Percentiles rank a stretch among this genome's conserved stretches.
These are phyloP conservation scores for Dynastes grantii DNA, from an alignment of 2,888 invertebrate species.

Conservation along the genomic window DNA sequence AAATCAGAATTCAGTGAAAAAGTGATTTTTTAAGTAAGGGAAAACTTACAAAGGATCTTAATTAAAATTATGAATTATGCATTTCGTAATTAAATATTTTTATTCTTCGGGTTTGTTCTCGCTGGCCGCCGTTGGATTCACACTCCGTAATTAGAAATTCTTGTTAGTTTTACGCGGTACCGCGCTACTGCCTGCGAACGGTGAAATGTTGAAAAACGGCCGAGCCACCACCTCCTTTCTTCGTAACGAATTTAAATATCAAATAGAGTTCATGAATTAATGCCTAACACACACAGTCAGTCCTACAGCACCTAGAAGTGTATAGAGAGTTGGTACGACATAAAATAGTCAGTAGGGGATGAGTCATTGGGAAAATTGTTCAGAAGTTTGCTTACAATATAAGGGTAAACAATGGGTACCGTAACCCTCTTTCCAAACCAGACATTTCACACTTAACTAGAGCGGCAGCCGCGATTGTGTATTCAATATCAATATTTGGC, in stretches of 20 bases:
- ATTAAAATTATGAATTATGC: conserved; percentile 59
- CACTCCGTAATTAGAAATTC: conserved; percentile 49
- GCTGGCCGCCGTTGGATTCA: conserved; percentile 43
- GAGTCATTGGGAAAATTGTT: conserved; percentile 59
- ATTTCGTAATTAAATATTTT: conserved; percentile 57
- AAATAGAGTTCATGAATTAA: conserved; percentile 58
- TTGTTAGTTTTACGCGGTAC: conserved; percentile 46
- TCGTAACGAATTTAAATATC: conserved; percentile 56
- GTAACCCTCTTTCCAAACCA: conserved; percentile 47
- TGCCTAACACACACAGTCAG: conserved; percentile 57
- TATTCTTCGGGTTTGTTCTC: conserved; percentile 47
- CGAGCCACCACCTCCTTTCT: conserved; percentile 45
- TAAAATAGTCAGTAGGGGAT: conserved; percentile 52
- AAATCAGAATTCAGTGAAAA: conserved; percentile 39
- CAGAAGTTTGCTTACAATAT: conserved; percentile 58
- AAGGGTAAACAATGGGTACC: conserved; percentile 52
- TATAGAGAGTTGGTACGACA: not conserved
- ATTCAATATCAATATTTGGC: conserved; percentile 41
- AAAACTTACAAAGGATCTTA: conserved; percentile 58
- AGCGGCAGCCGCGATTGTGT: conserved; percentile 38
- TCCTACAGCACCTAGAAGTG: not conserved
- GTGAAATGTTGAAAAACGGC: conserved; percentile 41
- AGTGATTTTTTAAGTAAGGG: conserved; percentile 40
- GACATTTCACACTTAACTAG: conserved; percentile 45
- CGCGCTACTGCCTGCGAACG: conserved; percentile 20